These are phyloP conservation scores for Peromyscus attwateri DNA, from an alignment of 2,797 vertebrate genomes.

Conservation along the genomic window DNA sequence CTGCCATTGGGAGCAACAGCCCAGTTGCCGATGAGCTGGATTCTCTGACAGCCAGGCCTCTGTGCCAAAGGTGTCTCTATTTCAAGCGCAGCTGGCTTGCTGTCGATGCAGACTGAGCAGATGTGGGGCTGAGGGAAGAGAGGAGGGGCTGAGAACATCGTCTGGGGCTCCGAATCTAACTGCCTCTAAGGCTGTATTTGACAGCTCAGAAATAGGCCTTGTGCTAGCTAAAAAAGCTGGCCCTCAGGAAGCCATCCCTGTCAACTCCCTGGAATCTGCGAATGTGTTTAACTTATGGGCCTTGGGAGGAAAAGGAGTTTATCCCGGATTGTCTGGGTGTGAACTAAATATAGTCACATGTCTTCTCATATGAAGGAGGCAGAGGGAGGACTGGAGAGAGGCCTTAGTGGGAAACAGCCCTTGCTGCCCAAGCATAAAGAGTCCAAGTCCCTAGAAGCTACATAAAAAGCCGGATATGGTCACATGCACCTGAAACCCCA, in stretches of 20 bases:
- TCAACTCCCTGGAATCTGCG: neutral
- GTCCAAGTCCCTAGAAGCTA: neutral
- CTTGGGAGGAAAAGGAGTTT: neutral
- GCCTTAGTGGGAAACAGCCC: neutral
- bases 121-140: neutral
- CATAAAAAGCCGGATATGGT: neutral
- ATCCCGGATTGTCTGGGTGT: neutral
- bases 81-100: constrained; percentile 13
- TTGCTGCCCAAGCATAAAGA: neutral
- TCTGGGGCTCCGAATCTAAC: neutral
- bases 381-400: neutral
- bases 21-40: neutral
- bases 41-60: neutral
- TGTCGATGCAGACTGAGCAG: neutral
- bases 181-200: neutral
- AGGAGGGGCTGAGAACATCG: neutral
- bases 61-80: neutral
- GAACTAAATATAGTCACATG: neutral
- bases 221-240: neutral
- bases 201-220: neutral
- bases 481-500: neutral
- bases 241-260: neutral
- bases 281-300: neutral
- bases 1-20: neutral
- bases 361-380: neutral